Base-by-base conservation (phyloP, 2,113 vertebrate genomes). In the Calidris pygmaea region DNA sequence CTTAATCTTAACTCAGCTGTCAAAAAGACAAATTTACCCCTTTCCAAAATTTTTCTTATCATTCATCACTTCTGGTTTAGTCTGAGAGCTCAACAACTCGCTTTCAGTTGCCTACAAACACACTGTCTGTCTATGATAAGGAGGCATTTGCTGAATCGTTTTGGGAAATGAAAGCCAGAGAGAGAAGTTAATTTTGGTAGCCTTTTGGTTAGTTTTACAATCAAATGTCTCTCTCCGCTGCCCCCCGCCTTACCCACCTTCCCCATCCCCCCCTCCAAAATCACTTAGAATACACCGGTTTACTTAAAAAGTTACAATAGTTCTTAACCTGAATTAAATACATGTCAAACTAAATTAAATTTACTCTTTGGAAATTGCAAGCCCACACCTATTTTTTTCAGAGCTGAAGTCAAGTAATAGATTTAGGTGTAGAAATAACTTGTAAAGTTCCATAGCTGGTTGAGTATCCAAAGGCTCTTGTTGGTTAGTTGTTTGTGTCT, bases 21-120 rank as follows among this genome's bases (percentile, higher is more conserved):
- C 97, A 97, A 70, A 96, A 97, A 97, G 97, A 98, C 75, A 95
- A 95, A 98, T 97, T 88, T 89, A 95, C 74, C 71, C 89, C 74
- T 95, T 96, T 91, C 72, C 90, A 96, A 97, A 91, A 95, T 94
- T 84, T 95, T 90, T 96, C 91, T 97, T 98, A 96, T 96, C 95
- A 94, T 97, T 97, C 88, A 97, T 98, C 96, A 94, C 80, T 95
- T 90, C 77, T 95, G 86, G 67, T 93, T 93, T 85, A 90, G 87
- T 95, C 92, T 88, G 85, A 94, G 89, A 82, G 80, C 65, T 88
- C 48, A 78, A 27, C 56, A 79, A 71, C 76, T 90, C 59, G 35
- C 68, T 94, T 73, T 47, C 50, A 84, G 85, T 93, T 97, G 88
- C 73, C 72, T 92, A 81, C 66, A 85, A 95, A 87, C 76, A 89